Evolutionary conservation across 2,888 invertebrate genomes (phyloP), one percentile per base, ranked within the genome.

Genomic region (Chaetogeoica ovagalla): DNA sequence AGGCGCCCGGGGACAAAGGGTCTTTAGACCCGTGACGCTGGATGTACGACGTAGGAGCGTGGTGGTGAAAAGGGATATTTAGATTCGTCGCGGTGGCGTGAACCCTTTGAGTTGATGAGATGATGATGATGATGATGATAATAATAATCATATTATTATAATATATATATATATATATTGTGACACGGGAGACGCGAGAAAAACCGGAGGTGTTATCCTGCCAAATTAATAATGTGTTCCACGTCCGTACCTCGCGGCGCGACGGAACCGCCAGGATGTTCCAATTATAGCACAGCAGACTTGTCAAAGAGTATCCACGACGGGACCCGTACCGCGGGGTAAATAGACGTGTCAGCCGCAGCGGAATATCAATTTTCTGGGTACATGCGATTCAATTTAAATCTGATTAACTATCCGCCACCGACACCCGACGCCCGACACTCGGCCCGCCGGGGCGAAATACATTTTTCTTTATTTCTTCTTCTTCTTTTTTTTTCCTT

Each of bases 341-440:
- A 79, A 79, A 79, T 70, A 79, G 77, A 79, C 77, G 77, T 79
- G 77, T 79, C 77, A 79, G 52, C 77, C 77, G 70, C 77, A 79
- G 77, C 37, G 63, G 70, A 79, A 79, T 79, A 79, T 79, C 77
- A 79, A 79, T 79, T 79, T 79, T 79, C 77, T 70, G 77, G 77
- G 77, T 70, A 79, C 77, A 70, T 63, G 77, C 77, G 77, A 70
- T 79, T 79, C 77, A 79, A 79, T 79, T 79, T 79, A 79, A 79
- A 79, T 79, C 77, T 79, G 77, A 79, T 79, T 79, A 79, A 62
- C 69, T 70, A 23, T 30, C 30, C 73, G 7, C 72, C 72, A n/a
- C 48, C 55, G 55, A 37, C 73, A 4, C 21, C 63, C 19, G 17
- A 11, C 55, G 11, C 48, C 68, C 55, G 1, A 1, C 15, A 7